Conservation (phyloP, 2,113 vertebrate species). For the Mustela lutreola region DNA sequence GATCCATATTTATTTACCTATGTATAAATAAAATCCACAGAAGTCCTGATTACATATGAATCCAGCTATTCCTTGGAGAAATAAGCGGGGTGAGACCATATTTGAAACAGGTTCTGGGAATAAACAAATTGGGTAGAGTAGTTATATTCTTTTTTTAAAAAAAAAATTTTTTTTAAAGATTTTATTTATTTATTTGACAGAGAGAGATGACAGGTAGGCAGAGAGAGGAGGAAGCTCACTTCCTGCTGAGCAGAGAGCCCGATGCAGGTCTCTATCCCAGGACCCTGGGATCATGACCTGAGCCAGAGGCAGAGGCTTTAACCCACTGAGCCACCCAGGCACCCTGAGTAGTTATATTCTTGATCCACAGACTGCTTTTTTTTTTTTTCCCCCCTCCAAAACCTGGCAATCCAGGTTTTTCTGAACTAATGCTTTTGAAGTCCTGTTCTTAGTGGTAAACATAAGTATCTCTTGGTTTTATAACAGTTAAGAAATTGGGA, state of each 20-base stretch:
- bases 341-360: neutral
- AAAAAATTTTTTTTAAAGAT: neutral
- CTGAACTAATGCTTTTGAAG: neutral
- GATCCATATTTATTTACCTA: neutral
- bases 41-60: neutral
- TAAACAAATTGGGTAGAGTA: neutral
- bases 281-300: no score
- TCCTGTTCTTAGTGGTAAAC: neutral
- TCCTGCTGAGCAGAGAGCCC: no score
- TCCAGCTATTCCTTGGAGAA: neutral
- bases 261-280: no score
- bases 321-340: no score
- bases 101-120: constrained; percentile 6
- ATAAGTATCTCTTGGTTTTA: neutral
- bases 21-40: neutral
- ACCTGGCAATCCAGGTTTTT: neutral
- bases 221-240: no score
- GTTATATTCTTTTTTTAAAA: neutral
- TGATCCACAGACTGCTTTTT: neutral
- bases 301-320: no score
- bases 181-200: no score
- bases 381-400: neutral
- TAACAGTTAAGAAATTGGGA: neutral
- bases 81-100: neutral
- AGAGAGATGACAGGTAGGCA: no score